These are phyloP conservation scores for Chiridota heheva DNA, from an alignment of 35 echinoderm and acorn worm genomes.

Conservation along the genomic window DNA sequence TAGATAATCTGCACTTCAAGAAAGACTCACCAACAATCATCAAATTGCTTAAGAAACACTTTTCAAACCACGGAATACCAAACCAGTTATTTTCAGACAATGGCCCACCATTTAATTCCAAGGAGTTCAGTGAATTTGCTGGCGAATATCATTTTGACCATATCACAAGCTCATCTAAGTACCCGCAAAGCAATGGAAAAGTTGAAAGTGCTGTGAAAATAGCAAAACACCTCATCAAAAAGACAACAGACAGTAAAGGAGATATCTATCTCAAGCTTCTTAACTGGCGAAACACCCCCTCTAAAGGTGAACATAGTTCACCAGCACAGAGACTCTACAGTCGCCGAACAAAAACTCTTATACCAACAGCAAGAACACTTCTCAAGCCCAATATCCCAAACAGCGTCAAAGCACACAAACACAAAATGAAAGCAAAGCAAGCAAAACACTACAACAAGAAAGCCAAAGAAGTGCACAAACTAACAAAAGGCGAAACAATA, in stretches of 20 bases:
- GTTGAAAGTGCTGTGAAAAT: conserved; percentile 52
- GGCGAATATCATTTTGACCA: conserved; percentile 49
- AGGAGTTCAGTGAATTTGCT: conserved; percentile 53
- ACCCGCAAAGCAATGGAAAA: conserved; percentile 73
- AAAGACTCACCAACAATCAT: conserved; percentile 30
- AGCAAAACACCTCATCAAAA: conserved; percentile 41
- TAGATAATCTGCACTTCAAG: conserved; percentile 11
- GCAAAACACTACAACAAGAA: conserved; percentile 21
- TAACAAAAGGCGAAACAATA: conserved; percentile 14
- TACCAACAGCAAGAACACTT: not conserved
- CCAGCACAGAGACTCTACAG: conserved; percentile 43
- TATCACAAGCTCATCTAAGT: conserved; percentile 40
- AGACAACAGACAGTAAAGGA: conserved; percentile 25
- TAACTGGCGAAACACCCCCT: conserved; percentile 67
- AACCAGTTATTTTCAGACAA: conserved; percentile 44
- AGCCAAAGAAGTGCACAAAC: not conserved
- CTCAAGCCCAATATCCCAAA: not conserved
- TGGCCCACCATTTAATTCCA: conserved; percentile 66
- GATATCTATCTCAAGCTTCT: conserved; percentile 57
- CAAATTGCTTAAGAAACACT: conserved; percentile 48
- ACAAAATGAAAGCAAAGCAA: conserved; percentile 12
- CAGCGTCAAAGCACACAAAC: conserved; percentile 1
- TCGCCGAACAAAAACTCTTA: conserved; percentile 1
- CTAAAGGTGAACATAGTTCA: conserved; percentile 27
- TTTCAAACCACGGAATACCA: conserved; percentile 61